A percentile compares a stretch with the other conserved stretches of the same genome.
Evolutionary conservation across 2,113 vertebrate genomes (phyloP).

Genomic region (Kryptolebias marmoratus): DNA sequence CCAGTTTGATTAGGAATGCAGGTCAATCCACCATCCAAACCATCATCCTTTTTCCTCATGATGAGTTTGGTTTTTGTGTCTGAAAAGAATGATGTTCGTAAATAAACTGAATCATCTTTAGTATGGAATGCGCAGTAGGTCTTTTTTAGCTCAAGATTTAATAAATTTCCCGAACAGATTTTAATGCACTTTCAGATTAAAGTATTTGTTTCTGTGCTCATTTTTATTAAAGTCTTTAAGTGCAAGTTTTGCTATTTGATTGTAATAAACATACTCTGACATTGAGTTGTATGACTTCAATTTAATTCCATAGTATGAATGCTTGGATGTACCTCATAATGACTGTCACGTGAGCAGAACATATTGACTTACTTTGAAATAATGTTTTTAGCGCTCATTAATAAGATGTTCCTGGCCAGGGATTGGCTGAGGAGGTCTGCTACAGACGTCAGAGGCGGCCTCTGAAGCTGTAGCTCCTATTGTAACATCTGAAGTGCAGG

Average conservation of each 20-base stretch:
- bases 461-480: slow-evolving; percentile 35
- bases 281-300: neutral
- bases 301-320: neutral
- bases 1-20: neutral
- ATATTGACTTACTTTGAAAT: neutral
- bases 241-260: neutral
- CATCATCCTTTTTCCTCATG: neutral
- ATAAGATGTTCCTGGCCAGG: slow-evolving; percentile 21
- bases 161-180: too few relatives aligned
- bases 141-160: too few relatives aligned
- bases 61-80: neutral
- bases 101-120: neutral
- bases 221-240: neutral
- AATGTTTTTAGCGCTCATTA: slow-evolving; percentile 16
- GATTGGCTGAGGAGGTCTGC: slow-evolving; percentile 24
- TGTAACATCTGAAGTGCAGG: slow-evolving; percentile 50
- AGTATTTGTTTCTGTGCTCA: neutral
- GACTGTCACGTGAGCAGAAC: neutral
- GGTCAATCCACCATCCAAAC: neutral
- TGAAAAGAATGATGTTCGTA: neutral
- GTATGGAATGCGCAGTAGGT: neutral
- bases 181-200: neutral
- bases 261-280: neutral
- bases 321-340: neutral
- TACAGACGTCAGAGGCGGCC: slow-evolving; percentile 61